Percentiles rank a stretch among this genome's conserved stretches.
Conservation (phyloP, 2,113 vertebrate species). For the Maccullochella peelii region DNA sequence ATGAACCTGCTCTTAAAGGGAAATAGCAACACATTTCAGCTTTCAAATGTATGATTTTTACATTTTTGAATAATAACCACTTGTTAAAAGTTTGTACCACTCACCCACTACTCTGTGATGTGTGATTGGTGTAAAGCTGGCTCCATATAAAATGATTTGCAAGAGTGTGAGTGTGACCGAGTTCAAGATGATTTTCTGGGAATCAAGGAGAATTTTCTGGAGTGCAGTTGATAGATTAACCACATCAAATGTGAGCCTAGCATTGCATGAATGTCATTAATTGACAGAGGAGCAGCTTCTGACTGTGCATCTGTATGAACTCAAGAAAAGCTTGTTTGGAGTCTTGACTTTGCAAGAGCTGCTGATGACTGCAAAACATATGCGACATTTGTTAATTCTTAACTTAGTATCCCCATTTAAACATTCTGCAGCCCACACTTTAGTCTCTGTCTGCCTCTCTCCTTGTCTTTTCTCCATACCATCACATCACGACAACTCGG, state of each 20-base stretch:
- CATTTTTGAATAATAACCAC: conserved; percentile 18
- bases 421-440: conserved; percentile 15
- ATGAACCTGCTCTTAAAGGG: conserved; percentile 58
- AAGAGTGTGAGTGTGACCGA: neutral
- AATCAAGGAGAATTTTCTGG: conserved; percentile 15
- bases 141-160: conserved; percentile 23
- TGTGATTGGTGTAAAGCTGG: neutral
- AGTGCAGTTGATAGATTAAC: conserved; percentile 20
- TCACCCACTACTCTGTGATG: neutral
- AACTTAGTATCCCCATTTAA: conserved; percentile 36
- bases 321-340: conserved; percentile 2
- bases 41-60: conserved; percentile 22
- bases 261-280: conserved; percentile 5
- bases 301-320: conserved; percentile 21
- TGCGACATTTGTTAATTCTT: conserved; percentile 49
- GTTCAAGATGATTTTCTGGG: conserved; percentile 20
- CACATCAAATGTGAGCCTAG: conserved; percentile 4
- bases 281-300: conserved; percentile 17
- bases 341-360: conserved; percentile 7
- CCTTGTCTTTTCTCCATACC: conserved; percentile 4
- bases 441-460: conserved; percentile 14
- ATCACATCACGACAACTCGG: conserved; percentile 19
- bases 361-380: conserved; percentile 37
- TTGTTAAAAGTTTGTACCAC: neutral
- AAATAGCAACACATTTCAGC: conserved; percentile 7